Evolutionary conservation across 2,888 invertebrate genomes (phyloP), one percentile per base, ranked within the genome.

Genomic region (Leptopilina myrica): DNA sequence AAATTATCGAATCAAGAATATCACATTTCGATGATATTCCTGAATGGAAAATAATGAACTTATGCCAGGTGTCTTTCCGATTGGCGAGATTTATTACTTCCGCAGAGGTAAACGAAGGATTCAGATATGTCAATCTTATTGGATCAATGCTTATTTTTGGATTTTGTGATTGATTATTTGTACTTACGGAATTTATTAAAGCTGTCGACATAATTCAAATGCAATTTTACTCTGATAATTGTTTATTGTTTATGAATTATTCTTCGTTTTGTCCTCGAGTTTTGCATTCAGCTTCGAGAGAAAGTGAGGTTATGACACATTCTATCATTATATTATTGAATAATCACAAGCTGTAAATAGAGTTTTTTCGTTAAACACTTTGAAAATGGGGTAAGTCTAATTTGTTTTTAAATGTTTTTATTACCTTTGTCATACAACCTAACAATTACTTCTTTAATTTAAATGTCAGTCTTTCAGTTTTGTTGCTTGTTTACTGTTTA

Each of bases 41-140:
- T 5, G 85, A 81, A 15, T 88, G 84, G 20, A 84, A 90, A 20
- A 92, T 69, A 69, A 92, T 89, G 43, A 91, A 91, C 80, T 92
- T 92, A 76, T 92, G 91, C 88, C 90, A 91, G 1, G 90, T 81
- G 80, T 91, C 89, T 64, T 87, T 87, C 15, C 89, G 82, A 6
- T 87, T 82, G 7, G 90, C 88, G n/a, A 91, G 78, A 8, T 82
- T 76, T 0, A 86, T 79, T 76, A 49, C 49, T 4, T 90, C 90
- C 20, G 86, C 80, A 2, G 69, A 78, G 8, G 80, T 85, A 20
- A 90, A 88, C 1, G 82, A 81, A 26, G 89, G 90, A 77, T 91
- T 88, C 1, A 78, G 15, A 67, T 90, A 82, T 0, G 89, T 86
- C 14, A 92, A 78, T 69, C 91, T 83, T 1, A 89, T 46, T 0